phyloP scores from a whole-genome alignment of 2,113 vertebrate species.

The Cyrtonyx montezumae region DNA sequence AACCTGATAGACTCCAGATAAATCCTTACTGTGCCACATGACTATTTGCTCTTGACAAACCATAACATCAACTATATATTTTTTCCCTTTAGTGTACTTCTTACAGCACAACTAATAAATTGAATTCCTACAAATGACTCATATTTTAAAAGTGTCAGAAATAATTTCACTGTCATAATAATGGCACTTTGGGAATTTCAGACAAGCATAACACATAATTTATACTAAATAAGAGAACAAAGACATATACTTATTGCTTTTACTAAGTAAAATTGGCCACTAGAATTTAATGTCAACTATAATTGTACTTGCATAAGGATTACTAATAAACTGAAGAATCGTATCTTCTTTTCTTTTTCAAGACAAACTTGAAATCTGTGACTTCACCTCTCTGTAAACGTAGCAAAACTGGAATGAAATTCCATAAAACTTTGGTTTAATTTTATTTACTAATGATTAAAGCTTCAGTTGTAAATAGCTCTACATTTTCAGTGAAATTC shows the following conservation, averaged over 20 bases:
- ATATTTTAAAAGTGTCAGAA: constrained; percentile 58
- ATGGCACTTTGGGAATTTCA: constrained; percentile 27
- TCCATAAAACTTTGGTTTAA: not conserved
- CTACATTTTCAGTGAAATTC: not conserved
- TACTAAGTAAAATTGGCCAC: not conserved
- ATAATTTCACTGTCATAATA: constrained; percentile 54
- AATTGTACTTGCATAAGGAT: not conserved
- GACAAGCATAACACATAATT: constrained; percentile 1
- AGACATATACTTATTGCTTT: not conserved
- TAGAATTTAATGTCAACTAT: not conserved
- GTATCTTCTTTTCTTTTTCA: not conserved
- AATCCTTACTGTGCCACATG: not conserved
- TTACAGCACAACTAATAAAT: constrained; percentile 13
- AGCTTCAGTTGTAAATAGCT: not conserved
- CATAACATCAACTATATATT: not conserved
- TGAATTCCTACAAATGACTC: not conserved
- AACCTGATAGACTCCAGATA: not conserved
- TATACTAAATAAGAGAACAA: constrained; percentile 13
- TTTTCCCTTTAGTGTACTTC: not conserved
- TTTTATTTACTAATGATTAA: not conserved
- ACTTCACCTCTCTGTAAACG: not conserved
- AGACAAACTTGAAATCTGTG: not conserved
- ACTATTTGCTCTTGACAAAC: not conserved
- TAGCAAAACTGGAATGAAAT: not conserved
- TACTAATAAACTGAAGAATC: not conserved